Percentiles rank a stretch among this genome's conserved stretches.
Conservation (phyloP, 2,797 vertebrate species). For the Poeciliopsis gracilis region DNA sequence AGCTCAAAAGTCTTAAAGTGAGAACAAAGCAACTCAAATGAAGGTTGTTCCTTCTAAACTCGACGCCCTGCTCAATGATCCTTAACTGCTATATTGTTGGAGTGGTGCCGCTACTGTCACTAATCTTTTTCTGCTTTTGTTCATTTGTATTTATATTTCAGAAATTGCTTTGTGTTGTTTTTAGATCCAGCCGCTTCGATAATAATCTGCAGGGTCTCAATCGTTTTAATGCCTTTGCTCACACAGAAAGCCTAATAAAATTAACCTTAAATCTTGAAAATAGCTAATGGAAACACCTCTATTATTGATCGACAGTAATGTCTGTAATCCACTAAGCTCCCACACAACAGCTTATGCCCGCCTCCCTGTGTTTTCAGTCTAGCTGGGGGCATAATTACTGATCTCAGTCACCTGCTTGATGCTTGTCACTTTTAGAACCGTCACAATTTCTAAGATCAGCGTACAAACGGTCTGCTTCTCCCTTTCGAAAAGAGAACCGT, state of each 20-base stretch:
- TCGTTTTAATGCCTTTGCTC: background rate
- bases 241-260: background rate
- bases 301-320: background rate
- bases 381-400: background rate
- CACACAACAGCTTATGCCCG: background rate
- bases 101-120: background rate
- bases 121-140: background rate
- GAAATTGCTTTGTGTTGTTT: background rate
- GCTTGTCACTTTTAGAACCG: background rate
- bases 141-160: background rate
- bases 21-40: slow-evolving; percentile 1
- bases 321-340: background rate
- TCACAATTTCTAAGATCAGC: background rate
- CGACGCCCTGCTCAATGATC: background rate
- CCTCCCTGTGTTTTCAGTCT: background rate
- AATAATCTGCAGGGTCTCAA: background rate
- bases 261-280: background rate
- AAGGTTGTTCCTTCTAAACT: background rate
- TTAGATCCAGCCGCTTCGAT: background rate
- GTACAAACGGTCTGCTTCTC: slow-evolving; percentile 5
- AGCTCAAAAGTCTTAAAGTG: slow-evolving; percentile 1
- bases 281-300: slow-evolving; percentile 4
- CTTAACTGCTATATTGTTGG: no score
- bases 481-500: slow-evolving; percentile 41
- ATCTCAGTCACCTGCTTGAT: background rate